Conservation (phyloP, 1,140 invertebrate genomes). For the Holcopasites calliopsidis region DNA sequence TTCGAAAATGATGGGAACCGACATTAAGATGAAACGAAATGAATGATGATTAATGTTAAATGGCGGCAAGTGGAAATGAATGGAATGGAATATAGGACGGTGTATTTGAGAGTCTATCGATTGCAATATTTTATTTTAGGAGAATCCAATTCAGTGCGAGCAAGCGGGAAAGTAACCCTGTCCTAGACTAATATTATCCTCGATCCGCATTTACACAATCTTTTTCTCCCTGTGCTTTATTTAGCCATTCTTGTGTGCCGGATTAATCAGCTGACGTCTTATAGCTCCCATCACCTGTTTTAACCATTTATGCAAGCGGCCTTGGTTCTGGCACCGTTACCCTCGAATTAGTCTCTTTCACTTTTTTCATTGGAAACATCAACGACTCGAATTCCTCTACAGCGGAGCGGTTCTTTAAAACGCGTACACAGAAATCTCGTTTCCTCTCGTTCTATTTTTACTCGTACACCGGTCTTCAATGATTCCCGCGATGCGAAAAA, state of each 20-base stretch:
- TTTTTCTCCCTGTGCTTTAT: constrained; percentile 36
- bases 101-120: not conserved
- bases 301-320: constrained; percentile 43
- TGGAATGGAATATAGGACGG: not conserved
- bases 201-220: constrained; percentile 15
- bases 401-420: no score
- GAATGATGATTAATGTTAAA: not conserved
- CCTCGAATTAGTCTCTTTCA: not conserved
- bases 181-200: constrained; percentile 77
- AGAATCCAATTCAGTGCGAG: not conserved
- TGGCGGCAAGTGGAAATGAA: not conserved
- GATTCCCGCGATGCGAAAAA: no score
- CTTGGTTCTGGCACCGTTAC: constrained; percentile 27
- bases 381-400: no score
- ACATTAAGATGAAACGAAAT: constrained; percentile 35
- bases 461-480: no score
- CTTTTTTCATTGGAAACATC: not conserved
- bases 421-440: no score
- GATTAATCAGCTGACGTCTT: constrained; percentile 32
- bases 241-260: not conserved
- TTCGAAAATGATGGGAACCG: not conserved
- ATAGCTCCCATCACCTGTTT: not conserved
- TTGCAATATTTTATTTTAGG: not conserved
- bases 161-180: constrained; percentile 66
- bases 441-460: no score